Conservation (phyloP, 2,113 vertebrate species). For the Hippocampus guttulatus region DNA sequence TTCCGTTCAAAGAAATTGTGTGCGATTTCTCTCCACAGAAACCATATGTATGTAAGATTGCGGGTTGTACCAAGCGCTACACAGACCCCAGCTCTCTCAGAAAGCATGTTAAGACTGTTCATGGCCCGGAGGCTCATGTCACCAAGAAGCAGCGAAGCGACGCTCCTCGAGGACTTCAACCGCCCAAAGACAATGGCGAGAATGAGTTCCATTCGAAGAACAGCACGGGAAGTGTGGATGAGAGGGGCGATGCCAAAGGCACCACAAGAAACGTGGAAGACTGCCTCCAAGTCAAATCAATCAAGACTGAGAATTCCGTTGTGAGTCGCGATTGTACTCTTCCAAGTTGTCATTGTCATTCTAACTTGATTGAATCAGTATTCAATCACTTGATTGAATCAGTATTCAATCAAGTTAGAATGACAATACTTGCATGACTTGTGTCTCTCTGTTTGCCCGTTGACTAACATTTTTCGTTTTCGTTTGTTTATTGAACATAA, state of each 20-base stretch:
- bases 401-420: too few species aligned
- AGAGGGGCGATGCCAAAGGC: constrained; percentile 77
- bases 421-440: constrained; percentile 7
- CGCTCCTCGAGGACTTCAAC: constrained; percentile 72
- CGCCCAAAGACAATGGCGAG: constrained; percentile 83
- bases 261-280: constrained; percentile 78
- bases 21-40: constrained; percentile 73
- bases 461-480: constrained; percentile 34
- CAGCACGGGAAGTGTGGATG: constrained; percentile 66
- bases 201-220: constrained; percentile 78
- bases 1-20: neutral
- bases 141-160: constrained; percentile 94
- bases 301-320: constrained; percentile 92
- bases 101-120: constrained; percentile 97
- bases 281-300: constrained; percentile 82
- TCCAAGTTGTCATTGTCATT: neutral
- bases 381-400: neutral
- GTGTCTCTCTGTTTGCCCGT: constrained; percentile 10
- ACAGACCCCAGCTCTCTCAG: constrained; percentile 97
- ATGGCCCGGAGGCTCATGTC: constrained; percentile 92
- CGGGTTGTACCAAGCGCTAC: constrained; percentile 94
- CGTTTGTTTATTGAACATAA: too few species aligned
- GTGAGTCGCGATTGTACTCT: constrained; percentile 68
- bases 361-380: neutral
- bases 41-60: constrained; percentile 96